Evolutionary conservation across 1,140 invertebrate species (phyloP).

Genomic region (Phenacoccus solenopsis): DNA sequence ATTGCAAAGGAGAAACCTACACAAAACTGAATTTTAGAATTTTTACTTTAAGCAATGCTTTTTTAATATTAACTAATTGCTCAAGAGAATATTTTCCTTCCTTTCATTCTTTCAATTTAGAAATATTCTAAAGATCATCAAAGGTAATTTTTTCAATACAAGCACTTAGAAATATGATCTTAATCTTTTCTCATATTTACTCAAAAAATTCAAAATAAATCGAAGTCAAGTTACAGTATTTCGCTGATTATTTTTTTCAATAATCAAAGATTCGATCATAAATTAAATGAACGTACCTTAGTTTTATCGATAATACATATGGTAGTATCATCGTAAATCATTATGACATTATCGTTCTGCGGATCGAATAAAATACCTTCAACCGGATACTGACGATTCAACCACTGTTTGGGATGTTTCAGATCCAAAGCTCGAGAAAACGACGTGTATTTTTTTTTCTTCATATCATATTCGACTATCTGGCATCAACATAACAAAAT

Average conservation of each 20-base stretch:
- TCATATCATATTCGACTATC: constrained; percentile 55
- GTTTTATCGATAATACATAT: constrained; percentile 48
- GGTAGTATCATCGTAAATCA: constrained; percentile 47
- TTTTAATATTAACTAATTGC: too few relatives aligned
- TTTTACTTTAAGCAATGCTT: too few relatives aligned
- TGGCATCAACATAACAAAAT: constrained; percentile 33
- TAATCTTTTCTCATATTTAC: constrained; percentile 5
- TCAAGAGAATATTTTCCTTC: too few relatives aligned
- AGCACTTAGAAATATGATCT: constrained; percentile 14
- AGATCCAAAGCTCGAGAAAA: constrained; percentile 40
- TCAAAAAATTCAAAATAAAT: background rate
- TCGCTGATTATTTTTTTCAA: background rate
- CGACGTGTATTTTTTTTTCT: constrained; percentile 39
- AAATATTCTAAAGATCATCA: too few relatives aligned
- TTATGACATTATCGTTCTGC: constrained; percentile 42
- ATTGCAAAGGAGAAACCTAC: too few relatives aligned
- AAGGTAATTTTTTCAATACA: constrained; percentile 21
- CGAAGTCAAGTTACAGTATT: background rate
- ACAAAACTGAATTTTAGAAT: too few relatives aligned
- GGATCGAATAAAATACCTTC: constrained; percentile 44
- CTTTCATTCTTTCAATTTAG: too few relatives aligned
- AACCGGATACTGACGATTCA: constrained; percentile 36
- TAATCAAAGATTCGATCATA: background rate
- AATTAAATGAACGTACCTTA: constrained; percentile 32
- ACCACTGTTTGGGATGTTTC: constrained; percentile 36